phyloP scores from a whole-genome alignment of 2,113 vertebrate genomes.

The Dissostichus mawsoni region DNA sequence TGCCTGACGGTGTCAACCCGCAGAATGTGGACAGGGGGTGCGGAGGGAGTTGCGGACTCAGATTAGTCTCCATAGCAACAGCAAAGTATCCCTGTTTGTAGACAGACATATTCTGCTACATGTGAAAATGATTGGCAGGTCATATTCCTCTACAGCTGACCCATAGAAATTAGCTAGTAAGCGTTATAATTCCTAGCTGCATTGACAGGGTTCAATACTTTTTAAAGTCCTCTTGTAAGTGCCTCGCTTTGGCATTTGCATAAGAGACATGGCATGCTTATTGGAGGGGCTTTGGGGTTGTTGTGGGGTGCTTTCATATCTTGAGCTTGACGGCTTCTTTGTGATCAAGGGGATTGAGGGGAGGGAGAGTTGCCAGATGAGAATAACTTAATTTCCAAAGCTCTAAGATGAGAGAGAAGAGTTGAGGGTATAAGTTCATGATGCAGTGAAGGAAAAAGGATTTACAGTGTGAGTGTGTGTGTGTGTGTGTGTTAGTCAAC shows the following conservation, averaged over 20 bases:
- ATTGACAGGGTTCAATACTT: slow-evolving; percentile 93
- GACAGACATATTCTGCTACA: slow-evolving; percentile 98
- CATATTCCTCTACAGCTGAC: slow-evolving; percentile 96
- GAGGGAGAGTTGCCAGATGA: slow-evolving; percentile 88
- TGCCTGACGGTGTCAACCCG: slow-evolving; percentile 93
- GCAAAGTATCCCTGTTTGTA: slow-evolving; percentile 96
- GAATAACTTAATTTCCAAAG: slow-evolving; percentile 97
- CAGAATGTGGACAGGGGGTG: slow-evolving; percentile 87
- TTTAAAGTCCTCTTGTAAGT: slow-evolving; percentile 97
- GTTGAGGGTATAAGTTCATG: slow-evolving; percentile 81
- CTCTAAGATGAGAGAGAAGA: slow-evolving; percentile 91
- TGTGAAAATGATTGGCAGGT: slow-evolving; percentile 98
- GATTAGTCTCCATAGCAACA: slow-evolving; percentile 99
- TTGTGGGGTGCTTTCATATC: slow-evolving; percentile 90
- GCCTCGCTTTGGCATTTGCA: slow-evolving; percentile 94
- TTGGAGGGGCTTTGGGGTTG: slow-evolving; percentile 79
- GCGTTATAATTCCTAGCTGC: slow-evolving; percentile 94
- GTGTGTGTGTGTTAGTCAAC: slow-evolving; percentile 13
- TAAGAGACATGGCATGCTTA: slow-evolving; percentile 96
- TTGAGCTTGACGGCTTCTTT: slow-evolving; percentile 95
- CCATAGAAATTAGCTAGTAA: slow-evolving; percentile 98
- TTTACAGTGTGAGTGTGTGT: slow-evolving; percentile 13
- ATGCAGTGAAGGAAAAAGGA: slow-evolving; percentile 48
- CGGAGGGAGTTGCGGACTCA: slow-evolving; percentile 63
- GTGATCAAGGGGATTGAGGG: slow-evolving; percentile 81